Base-by-base conservation (phyloP, 2,113 vertebrate genomes). In the Chionomys nivalis region DNA sequence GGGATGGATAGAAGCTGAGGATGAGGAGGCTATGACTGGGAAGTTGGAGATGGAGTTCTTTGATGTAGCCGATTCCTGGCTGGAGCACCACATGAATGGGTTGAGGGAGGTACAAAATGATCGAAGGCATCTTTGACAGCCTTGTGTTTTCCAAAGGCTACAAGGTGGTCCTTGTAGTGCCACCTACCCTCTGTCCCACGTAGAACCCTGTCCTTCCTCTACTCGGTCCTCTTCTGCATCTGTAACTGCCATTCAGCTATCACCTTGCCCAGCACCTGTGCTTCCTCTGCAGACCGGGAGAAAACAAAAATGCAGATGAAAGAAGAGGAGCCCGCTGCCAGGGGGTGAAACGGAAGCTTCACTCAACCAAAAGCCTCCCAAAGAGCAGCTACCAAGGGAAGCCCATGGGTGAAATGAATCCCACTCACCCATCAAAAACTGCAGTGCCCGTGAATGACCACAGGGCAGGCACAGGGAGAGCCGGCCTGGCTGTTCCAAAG, bases 401-500 rank as follows among this genome's bases (percentile, higher is more conserved):
- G 79, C 79, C 61, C 39, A 8, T 0, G 1, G 44, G 26, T 24
- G 26, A 12, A 47, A 28, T n/a, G 19, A 52, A 16, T 36, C 75
- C 89, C 63, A 1, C 42, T 49, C 63, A 44, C 55, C 9, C 39
- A 44, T 19, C 39, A 31, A 44, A 39, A 65, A 65, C 58, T 6
- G 5, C 26, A 26, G 11, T 4, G 12, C 13, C 0, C 19, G 19
- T 12, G 0, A 17, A 24, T 47, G 42, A 66, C 31, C n/a, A 75
- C 1, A 0, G 23, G 81, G 58, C 21, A 5, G 28, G 14, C 65
- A 36, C 26, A 1, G 78, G 87, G 36, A 70, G 39, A 72, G 82
- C 10, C 0, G 0, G 0, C 58, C 33, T 33, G 17, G 26, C 7
- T 9, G 47, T 13, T 91, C 21, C 55, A 61, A 70, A 39, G 17